A percentile compares a stretch with the other conserved stretches of the same genome.
phyloP scores from a whole-genome alignment of 2,888 invertebrate genomes.

The Cactoblastis cactorum region DNA sequence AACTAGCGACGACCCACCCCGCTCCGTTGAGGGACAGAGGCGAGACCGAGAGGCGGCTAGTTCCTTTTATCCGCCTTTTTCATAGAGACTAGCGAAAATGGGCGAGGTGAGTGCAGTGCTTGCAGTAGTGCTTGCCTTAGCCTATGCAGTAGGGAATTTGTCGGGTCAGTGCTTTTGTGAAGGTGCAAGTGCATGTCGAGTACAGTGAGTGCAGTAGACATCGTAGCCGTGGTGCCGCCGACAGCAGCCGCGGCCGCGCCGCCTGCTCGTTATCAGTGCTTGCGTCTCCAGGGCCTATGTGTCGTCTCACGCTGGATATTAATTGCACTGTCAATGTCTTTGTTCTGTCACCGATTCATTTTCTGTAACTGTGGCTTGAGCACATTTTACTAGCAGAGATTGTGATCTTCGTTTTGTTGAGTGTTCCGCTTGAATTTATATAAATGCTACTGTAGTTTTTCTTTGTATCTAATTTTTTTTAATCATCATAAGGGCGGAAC shows the following conservation, averaged over 20 bases:
- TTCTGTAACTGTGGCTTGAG: slow-evolving; percentile 27
- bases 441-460: slow-evolving; percentile 9
- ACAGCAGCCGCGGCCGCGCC: slow-evolving; percentile 27
- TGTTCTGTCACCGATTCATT: slow-evolving; percentile 39
- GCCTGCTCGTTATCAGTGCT: slow-evolving; percentile 49
- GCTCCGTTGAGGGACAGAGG: slow-evolving; percentile 70
- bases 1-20: slow-evolving; percentile 74
- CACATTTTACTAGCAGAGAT: slow-evolving; percentile 28
- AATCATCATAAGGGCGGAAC: not conserved
- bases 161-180: slow-evolving; percentile 62
- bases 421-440: slow-evolving; percentile 19
- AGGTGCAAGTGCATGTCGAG: slow-evolving; percentile 66
- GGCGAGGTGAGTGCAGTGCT: slow-evolving; percentile 78
- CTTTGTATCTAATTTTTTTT: not conserved
- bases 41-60: slow-evolving; percentile 72
- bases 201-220: slow-evolving; percentile 55
- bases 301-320: slow-evolving; percentile 33
- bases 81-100: slow-evolving; percentile 76
- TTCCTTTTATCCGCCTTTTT: slow-evolving; percentile 72
- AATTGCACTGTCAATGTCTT: slow-evolving; percentile 53
- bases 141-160: slow-evolving; percentile 53
- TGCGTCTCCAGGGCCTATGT: slow-evolving; percentile 34
- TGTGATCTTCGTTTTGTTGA: slow-evolving; percentile 15
- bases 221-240: slow-evolving; percentile 27
- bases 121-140: slow-evolving; percentile 70